These are phyloP conservation scores for Pogonognathellus flavescens DNA, from an alignment of 1,140 invertebrate species.

Conservation along the genomic window DNA sequence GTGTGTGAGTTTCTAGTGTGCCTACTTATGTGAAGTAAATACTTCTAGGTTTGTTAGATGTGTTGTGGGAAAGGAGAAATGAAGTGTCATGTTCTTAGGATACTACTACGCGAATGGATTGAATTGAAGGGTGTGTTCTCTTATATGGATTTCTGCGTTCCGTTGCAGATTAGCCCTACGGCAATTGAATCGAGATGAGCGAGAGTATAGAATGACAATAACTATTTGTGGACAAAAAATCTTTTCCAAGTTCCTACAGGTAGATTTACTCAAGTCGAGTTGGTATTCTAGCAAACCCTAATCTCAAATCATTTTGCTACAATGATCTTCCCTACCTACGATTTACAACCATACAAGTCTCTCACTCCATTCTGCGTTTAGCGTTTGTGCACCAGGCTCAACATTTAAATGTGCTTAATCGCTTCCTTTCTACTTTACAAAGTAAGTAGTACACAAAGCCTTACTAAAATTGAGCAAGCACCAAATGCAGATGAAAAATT, in stretches of 20 bases:
- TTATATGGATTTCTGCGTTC: constrained; percentile 60
- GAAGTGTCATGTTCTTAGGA: constrained; percentile 59
- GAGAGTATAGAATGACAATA: constrained; percentile 64
- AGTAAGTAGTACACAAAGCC: too few relatives aligned
- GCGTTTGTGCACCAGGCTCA: too few relatives aligned
- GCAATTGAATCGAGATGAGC: constrained; percentile 54
- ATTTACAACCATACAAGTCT: not conserved
- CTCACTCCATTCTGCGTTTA: too few relatives aligned
- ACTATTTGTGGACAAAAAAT: constrained; percentile 63
- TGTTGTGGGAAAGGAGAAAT: constrained; percentile 56
- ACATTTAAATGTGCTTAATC: too few relatives aligned
- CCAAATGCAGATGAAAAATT: too few relatives aligned
- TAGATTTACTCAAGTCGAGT: not conserved
- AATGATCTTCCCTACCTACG: not conserved
- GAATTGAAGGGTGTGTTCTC: constrained; percentile 62
- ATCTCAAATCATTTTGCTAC: constrained; percentile 28
- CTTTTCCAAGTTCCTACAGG: constrained; percentile 13
- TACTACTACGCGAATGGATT: constrained; percentile 60
- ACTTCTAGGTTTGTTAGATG: constrained; percentile 7
- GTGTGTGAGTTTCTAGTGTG: not conserved
- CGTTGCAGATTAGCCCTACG: constrained; percentile 56
- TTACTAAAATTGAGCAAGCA: too few relatives aligned
- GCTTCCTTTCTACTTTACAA: too few relatives aligned
- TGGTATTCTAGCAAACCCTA: constrained; percentile 6
- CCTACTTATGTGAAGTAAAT: not conserved